Evolutionary conservation across 1,140 invertebrate genomes (phyloP).

Genomic region (Heterodera carotae): DNA sequence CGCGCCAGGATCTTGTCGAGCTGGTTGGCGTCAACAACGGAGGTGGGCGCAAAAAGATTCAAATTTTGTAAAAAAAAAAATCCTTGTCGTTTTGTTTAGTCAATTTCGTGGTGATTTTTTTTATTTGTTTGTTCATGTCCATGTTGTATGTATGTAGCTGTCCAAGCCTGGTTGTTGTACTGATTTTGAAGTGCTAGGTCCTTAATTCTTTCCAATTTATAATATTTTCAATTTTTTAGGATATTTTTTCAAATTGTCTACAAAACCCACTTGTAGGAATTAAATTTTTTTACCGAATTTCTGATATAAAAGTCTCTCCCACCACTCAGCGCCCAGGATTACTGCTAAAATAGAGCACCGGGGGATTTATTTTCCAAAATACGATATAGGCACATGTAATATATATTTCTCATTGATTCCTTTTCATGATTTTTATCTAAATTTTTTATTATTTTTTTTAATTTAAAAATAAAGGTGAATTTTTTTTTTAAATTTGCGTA

Average conservation of each 20-base stretch:
- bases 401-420: too few relatives aligned
- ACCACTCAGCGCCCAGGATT: too few relatives aligned
- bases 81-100: neutral
- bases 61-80: neutral
- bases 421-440: too few relatives aligned
- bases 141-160: neutral
- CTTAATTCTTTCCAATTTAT: neutral
- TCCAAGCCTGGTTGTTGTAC: neutral
- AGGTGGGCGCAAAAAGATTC: conserved; percentile 40
- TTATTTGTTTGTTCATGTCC: neutral
- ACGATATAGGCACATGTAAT: too few relatives aligned
- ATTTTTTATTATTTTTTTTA: too few relatives aligned
- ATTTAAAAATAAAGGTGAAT: too few relatives aligned
- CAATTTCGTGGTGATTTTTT: neutral
- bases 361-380: too few relatives aligned
- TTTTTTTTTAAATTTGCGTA: too few relatives aligned
- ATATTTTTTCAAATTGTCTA: neutral
- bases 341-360: too few relatives aligned
- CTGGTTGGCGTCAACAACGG: conserved; percentile 51
- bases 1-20: conserved; percentile 43
- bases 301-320: too few relatives aligned
- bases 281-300: too few relatives aligned
- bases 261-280: too few relatives aligned
- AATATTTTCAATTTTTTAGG: neutral
- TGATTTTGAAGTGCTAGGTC: neutral